Evolutionary conservation across 2,797 vertebrate species (phyloP).

Genomic region (Amphiprion clarkii): DNA sequence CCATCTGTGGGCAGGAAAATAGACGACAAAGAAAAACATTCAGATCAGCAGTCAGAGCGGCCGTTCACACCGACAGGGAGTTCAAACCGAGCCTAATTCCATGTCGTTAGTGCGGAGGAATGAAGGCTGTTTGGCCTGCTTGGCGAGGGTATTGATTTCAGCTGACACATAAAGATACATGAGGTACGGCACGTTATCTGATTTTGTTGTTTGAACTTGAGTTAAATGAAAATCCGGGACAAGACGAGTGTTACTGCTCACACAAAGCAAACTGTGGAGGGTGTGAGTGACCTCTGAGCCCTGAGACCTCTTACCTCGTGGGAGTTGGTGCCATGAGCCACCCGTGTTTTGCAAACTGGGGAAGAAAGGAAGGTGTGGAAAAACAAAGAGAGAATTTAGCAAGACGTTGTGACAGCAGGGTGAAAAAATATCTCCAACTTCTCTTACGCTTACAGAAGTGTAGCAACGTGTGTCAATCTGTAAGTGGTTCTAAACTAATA

Average conservation of each 20-base stretch:
- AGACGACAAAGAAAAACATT: background rate
- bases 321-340: slow-evolving; percentile 98
- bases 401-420: too few relatives aligned
- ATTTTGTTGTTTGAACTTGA: slow-evolving; percentile 52
- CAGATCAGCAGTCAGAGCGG: background rate
- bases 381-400: background rate
- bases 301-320: slow-evolving; percentile 92
- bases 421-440: too few relatives aligned
- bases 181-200: slow-evolving; percentile 43
- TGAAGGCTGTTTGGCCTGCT: slow-evolving; percentile 23
- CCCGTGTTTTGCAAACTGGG: slow-evolving; percentile 98
- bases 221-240: slow-evolving; percentile 57
- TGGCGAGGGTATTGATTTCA: slow-evolving; percentile 54
- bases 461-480: background rate
- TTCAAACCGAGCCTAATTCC: slow-evolving; percentile 32
- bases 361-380: slow-evolving; percentile 43
- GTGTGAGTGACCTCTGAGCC: slow-evolving; percentile 54
- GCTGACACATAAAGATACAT: slow-evolving; percentile 30
- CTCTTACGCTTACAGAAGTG: background rate
- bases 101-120: slow-evolving; percentile 23
- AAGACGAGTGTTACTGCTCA: slow-evolving; percentile 42
- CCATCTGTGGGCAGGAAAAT: slow-evolving; percentile 87
- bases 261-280: slow-evolving; percentile 44
- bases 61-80: background rate
- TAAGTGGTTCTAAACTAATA: background rate